Percentiles rank a stretch among this genome's conserved stretches.
These are phyloP conservation scores for Theretra japonica DNA, from an alignment of 2,888 invertebrate genomes.

Conservation along the genomic window DNA sequence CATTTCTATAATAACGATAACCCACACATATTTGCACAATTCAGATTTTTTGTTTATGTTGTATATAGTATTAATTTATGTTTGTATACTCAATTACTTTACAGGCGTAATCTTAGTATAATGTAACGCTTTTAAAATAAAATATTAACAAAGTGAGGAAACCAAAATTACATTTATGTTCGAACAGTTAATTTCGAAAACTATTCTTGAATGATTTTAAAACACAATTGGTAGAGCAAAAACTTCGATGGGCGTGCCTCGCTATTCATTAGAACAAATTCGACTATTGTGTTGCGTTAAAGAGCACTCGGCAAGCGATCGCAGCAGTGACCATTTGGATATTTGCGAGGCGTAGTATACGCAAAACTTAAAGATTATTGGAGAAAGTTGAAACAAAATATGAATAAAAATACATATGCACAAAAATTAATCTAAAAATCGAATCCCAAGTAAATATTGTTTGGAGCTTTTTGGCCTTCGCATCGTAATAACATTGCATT, in stretches of 20 bases:
- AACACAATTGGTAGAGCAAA: constrained; percentile 17
- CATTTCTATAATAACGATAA: too few species aligned
- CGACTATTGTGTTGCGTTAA: constrained; percentile 52
- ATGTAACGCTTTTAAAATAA: too few species aligned
- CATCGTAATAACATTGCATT: too few species aligned
- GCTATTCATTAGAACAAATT: constrained; percentile 71
- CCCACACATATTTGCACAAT: too few species aligned
- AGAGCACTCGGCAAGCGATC: constrained; percentile 8
- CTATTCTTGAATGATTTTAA: constrained; percentile 1
- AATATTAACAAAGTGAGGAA: not conserved
- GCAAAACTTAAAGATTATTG: constrained; percentile 27
- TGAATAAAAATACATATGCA: not conserved
- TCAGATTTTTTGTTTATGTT: too few species aligned
- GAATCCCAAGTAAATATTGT: too few species aligned
- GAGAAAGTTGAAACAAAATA: not conserved
- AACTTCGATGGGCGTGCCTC: constrained; percentile 51
- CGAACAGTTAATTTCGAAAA: not conserved
- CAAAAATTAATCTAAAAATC: not conserved
- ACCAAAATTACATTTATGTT: not conserved
- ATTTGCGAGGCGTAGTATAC: constrained; percentile 38
- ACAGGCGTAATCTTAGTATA: too few species aligned
- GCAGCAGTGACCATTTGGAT: constrained; percentile 13
- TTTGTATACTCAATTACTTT: too few species aligned
- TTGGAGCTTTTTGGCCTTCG: too few species aligned
- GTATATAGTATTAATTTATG: too few species aligned